phyloP scores from a whole-genome alignment of 2,113 vertebrate species.

The Hippocampus zosterae region DNA sequence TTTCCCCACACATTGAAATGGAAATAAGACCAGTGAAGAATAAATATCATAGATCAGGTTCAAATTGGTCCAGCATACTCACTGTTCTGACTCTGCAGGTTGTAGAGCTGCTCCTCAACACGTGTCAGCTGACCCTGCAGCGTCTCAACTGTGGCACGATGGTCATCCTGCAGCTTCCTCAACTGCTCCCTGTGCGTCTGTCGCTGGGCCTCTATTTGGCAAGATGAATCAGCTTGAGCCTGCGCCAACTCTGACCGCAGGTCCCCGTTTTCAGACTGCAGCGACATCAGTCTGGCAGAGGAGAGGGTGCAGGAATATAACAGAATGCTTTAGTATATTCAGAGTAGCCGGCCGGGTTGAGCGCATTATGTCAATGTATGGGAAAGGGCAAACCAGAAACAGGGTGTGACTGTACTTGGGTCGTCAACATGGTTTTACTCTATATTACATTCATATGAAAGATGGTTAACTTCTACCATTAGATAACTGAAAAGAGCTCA shows the following conservation, averaged over 20 bases:
- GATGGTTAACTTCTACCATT: background rate
- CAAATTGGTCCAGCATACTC: constrained; percentile 36
- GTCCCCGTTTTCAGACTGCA: constrained; percentile 83
- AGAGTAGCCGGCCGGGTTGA: background rate
- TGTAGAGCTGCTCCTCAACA: constrained; percentile 87
- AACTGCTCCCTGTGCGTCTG: constrained; percentile 86
- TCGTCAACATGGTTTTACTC: background rate
- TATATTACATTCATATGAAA: background rate
- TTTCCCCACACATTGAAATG: background rate
- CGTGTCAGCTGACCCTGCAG: constrained; percentile 85
- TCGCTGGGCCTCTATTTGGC: constrained; percentile 80
- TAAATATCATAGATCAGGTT: background rate
- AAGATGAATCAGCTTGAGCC: constrained; percentile 74
- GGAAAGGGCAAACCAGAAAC: background rate
- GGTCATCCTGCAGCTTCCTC: constrained; percentile 88
- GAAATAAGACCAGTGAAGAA: too few species aligned
- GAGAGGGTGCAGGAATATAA: background rate
- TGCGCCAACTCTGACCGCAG: constrained; percentile 84
- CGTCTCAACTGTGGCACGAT: constrained; percentile 86
- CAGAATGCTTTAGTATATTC: constrained; percentile 1
- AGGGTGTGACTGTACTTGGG: too few species aligned
- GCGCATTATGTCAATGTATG: background rate
- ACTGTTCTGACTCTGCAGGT: constrained; percentile 82
- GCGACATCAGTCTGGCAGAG: constrained; percentile 75
- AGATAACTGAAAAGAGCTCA: constrained; percentile 43